phyloP scores from a whole-genome alignment of 2,797 vertebrate genomes.

The Arctocebus calabarensis region DNA sequence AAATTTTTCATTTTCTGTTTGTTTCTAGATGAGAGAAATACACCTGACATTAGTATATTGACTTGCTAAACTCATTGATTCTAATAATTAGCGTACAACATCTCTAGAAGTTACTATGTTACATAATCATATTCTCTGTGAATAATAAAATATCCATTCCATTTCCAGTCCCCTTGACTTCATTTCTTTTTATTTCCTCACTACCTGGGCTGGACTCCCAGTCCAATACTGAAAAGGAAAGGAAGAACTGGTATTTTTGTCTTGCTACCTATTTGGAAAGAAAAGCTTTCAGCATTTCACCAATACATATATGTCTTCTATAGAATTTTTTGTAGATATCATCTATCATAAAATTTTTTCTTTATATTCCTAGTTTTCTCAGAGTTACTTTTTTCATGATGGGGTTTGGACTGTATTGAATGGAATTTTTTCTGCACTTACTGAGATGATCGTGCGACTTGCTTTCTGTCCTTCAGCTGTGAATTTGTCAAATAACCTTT shows the following conservation, averaged over 20 bases:
- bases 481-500: not conserved
- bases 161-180: not conserved
- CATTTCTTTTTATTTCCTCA: not conserved
- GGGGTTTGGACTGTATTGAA: not conserved
- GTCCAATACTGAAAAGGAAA: fast-evolving
- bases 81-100: not conserved
- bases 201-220: no score
- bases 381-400: not conserved
- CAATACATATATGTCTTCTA: no score
- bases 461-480: not conserved
- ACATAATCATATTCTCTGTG: not conserved
- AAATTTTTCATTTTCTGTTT: not conserved
- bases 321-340: not conserved
- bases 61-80: not conserved
- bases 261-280: not conserved
- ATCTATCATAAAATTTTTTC: not conserved
- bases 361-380: not conserved
- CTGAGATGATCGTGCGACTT: not conserved
- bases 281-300: not conserved
- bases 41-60: not conserved
- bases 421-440: not conserved
- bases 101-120: no score
- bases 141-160: not conserved
- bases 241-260: no score
- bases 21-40: not conserved